A percentile compares a stretch with the other conserved stretches of the same genome.
Conservation (phyloP, 2,113 vertebrate species). For the Drymodes brunneopygia region DNA sequence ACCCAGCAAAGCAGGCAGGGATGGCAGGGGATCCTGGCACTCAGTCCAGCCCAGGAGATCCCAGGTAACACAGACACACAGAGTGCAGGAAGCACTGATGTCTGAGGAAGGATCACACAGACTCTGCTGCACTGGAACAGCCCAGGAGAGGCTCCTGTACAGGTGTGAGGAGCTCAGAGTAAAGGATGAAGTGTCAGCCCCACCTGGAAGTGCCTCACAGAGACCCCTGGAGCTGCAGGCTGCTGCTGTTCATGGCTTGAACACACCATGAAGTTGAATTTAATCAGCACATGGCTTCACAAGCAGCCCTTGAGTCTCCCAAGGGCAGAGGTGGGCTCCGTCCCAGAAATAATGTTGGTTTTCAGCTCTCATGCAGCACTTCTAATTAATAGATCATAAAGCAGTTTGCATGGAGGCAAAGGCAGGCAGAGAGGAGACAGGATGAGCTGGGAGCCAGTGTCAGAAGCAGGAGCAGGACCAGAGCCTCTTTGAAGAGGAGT, state of each 20-base stretch:
- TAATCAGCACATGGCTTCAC: background rate
- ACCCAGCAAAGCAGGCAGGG: background rate
- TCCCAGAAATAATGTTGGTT: conserved; percentile 17
- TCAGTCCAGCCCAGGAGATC: background rate
- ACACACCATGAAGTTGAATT: background rate
- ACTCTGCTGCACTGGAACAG: background rate
- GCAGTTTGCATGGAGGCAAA: background rate
- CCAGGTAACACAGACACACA: background rate
- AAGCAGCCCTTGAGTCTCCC: background rate
- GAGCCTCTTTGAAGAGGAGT: background rate
- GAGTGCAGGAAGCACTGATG: background rate
- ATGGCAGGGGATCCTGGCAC: background rate
- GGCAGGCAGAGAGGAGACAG: background rate
- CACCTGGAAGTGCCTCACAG: background rate
- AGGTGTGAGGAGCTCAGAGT: background rate
- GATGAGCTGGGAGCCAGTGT: background rate
- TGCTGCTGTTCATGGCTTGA: background rate
- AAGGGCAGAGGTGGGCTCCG: background rate
- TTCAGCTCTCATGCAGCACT: background rate
- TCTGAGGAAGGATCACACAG: fast-evolving
- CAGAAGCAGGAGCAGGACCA: background rate
- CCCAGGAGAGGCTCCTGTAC: background rate
- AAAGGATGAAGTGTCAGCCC: background rate
- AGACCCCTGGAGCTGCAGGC: background rate
- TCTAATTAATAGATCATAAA: background rate